Conservation (phyloP, 1,140 invertebrate genomes). For the Olivierus martensii region DNA sequence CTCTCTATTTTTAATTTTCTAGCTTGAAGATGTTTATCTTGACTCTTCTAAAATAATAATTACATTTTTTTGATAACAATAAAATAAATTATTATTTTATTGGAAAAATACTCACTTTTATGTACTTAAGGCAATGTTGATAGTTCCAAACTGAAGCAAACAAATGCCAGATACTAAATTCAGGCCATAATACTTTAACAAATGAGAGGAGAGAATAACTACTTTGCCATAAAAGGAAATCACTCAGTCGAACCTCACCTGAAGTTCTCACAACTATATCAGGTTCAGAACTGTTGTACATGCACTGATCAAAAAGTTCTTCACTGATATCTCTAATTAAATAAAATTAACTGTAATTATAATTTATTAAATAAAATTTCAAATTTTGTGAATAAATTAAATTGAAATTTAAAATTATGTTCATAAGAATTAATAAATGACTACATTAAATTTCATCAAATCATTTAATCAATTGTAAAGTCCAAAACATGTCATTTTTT, state of each 20-base stretch:
- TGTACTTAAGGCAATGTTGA: slow-evolving; percentile 36
- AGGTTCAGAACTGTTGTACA: slow-evolving; percentile 38
- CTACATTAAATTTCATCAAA: no score
- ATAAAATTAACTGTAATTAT: not conserved
- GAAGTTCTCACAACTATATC: slow-evolving; percentile 91
- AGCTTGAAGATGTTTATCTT: no score
- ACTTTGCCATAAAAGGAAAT: slow-evolving; percentile 95
- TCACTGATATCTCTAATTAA: slow-evolving; percentile 57
- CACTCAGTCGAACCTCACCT: slow-evolving; percentile 86
- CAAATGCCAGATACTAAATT: slow-evolving; percentile 83
- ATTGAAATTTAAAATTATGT: no score
- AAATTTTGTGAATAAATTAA: no score
- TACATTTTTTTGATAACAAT: no score
- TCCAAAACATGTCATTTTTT: no score
- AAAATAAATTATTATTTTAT: no score
- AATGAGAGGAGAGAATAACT: slow-evolving; percentile 45
- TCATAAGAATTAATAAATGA: no score
- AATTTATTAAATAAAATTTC: no score
- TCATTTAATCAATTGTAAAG: no score
- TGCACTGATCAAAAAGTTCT: slow-evolving; percentile 56
- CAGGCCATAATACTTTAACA: slow-evolving; percentile 76
- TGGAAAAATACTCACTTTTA: slow-evolving; percentile 12
- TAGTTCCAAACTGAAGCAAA: slow-evolving; percentile 69
- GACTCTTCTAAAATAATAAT: no score
- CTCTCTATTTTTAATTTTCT: no score